Conservation (phyloP, 1,140 invertebrate genomes). For the Drosophila auraria region DNA sequence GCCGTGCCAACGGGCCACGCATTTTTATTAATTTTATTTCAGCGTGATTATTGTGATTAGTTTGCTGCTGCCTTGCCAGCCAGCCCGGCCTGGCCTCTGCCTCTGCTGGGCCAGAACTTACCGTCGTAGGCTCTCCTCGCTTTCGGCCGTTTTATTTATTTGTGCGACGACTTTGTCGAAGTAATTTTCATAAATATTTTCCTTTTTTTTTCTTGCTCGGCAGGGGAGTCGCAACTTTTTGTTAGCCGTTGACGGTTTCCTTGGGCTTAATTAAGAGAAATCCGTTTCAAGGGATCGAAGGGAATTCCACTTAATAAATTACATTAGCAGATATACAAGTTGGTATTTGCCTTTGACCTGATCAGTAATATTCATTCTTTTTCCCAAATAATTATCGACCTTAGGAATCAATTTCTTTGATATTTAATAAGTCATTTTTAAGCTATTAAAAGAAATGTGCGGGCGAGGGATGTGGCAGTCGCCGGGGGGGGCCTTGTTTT, state of each 20-base stretch:
- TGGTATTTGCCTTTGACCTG: neutral
- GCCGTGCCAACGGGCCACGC: conserved; percentile 75
- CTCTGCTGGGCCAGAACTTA: neutral
- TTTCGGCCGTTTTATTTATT: conserved; percentile 66
- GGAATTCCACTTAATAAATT: conserved; percentile 27
- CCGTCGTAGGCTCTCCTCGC: neutral
- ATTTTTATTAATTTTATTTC: conserved; percentile 84
- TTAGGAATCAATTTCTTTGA: neutral
- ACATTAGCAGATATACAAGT: conserved; percentile 19
- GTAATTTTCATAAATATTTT: conserved; percentile 80
- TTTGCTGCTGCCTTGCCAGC: conserved; percentile 44
- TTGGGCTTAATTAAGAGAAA: conserved; percentile 71
- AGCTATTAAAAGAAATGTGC: neutral
- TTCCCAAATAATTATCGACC: no score
- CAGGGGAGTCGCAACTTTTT: conserved; percentile 38
- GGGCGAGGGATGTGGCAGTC: conserved; percentile 17
- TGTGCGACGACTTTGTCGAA: conserved; percentile 67
- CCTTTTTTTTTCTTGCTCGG: conserved; percentile 31
- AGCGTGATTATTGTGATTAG: conserved; percentile 83
- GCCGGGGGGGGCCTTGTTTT: conserved; percentile 31
- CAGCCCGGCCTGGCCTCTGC: no score
- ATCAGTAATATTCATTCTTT: neutral
- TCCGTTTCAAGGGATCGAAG: conserved; percentile 33
- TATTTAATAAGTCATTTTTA: neutral
- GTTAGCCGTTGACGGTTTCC: conserved; percentile 26